Conservation (phyloP, 1,140 invertebrate genomes). For the Fopius arisanus region DNA sequence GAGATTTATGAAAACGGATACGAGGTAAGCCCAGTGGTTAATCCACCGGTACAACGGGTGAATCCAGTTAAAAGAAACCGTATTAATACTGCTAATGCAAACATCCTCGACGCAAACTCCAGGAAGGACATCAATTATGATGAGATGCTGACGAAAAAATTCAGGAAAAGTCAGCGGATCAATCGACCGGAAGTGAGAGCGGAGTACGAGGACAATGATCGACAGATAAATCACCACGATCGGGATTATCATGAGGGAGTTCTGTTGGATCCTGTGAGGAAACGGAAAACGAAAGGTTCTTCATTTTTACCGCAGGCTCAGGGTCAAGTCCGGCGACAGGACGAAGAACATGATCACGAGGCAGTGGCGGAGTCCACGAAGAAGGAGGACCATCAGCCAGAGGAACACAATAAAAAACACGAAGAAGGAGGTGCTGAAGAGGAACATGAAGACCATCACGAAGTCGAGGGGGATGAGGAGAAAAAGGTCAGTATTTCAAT, state of each 20-base stretch:
- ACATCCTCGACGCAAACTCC: background rate
- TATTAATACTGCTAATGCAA: background rate
- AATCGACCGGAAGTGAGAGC: background rate
- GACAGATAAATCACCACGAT: background rate
- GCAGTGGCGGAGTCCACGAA: conserved; percentile 8
- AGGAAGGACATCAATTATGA: background rate
- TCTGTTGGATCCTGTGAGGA: background rate
- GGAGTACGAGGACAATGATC: background rate
- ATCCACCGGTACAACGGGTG: background rate
- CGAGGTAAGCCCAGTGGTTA: background rate
- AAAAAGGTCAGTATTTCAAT: conserved; percentile 48
- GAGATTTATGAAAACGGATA: background rate
- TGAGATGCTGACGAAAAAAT: background rate
- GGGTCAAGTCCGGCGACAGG: background rate
- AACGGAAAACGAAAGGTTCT: background rate
- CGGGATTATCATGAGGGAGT: background rate
- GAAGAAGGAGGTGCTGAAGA: conserved; percentile 51
- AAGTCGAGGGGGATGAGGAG: conserved; percentile 47
- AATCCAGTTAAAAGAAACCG: background rate
- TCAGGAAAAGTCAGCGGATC: background rate
- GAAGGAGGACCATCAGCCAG: conserved; percentile 23
- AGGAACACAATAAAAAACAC: conserved; percentile 34
- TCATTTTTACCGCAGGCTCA: background rate
- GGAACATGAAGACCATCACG: conserved; percentile 47
- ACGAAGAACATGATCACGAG: conserved; percentile 2